Evolutionary conservation across 2,888 invertebrate genomes (phyloP).

Genomic region (Chesias legatella): DNA sequence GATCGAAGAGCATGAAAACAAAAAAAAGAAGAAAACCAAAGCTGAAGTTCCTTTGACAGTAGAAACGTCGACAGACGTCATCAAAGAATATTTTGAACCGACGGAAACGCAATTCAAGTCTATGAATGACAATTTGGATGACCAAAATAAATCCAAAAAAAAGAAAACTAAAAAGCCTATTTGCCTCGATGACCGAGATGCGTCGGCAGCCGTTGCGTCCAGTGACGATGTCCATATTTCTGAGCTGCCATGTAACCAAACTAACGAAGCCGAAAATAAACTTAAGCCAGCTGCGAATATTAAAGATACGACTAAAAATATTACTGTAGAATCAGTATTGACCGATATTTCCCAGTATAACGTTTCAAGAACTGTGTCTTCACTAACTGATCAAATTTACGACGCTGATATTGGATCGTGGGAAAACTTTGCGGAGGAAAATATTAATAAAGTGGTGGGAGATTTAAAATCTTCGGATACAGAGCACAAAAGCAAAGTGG

Average conservation of each 20-base stretch:
- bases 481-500: conserved; percentile 11
- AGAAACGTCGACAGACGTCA: conserved; percentile 3
- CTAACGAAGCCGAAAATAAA: conserved; percentile 10
- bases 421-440: conserved; percentile 27
- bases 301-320: conserved; percentile 5
- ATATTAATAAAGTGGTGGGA: conserved; percentile 34
- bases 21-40: conserved; percentile 51
- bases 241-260: conserved; percentile 5
- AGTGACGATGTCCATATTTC: no score
- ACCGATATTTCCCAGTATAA: conserved; percentile 9
- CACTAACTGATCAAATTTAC: conserved; percentile 7
- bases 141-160: conserved; percentile 39
- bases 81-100: conserved; percentile 9
- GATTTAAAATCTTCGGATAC: conserved; percentile 28
- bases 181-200: conserved; percentile 21
- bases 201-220: conserved; percentile 16
- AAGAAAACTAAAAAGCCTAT: conserved; percentile 41
- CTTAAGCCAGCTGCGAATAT: not conserved
- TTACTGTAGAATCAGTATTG: conserved; percentile 27
- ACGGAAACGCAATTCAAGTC: conserved; percentile 14
- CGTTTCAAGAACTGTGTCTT: not conserved
- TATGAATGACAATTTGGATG: conserved; percentile 24
- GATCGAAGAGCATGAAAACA: conserved; percentile 61
- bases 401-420: conserved; percentile 22
- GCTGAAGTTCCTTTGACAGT: conserved; percentile 5